Evolutionary conservation across 2,888 invertebrate genomes (phyloP).

Genomic region (Cheilosia urbana): DNA sequence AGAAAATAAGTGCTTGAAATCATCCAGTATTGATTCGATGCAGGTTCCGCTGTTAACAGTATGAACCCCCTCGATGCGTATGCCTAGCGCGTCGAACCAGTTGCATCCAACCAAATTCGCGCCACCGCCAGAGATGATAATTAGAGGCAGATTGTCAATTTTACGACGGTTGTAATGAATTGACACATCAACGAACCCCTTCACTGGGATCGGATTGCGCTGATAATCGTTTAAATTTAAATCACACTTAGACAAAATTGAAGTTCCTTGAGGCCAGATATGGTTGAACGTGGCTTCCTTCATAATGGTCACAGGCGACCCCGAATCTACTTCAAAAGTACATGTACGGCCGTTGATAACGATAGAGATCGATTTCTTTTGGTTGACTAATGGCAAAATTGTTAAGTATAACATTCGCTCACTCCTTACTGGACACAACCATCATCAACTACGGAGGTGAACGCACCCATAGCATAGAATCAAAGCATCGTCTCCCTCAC

Average conservation of each 20-base stretch:
- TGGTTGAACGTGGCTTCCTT: conserved; percentile 7
- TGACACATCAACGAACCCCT: conserved; percentile 35
- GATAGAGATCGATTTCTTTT: conserved; percentile 38
- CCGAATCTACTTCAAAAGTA: conserved; percentile 48
- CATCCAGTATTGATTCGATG: conserved; percentile 29
- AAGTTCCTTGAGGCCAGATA: conserved; percentile 5
- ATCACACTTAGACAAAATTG: conserved; percentile 9
- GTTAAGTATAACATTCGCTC: no score
- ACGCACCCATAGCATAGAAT: no score
- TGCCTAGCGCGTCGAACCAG: conserved; percentile 62
- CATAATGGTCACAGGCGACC: conserved; percentile 49
- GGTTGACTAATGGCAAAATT: no score
- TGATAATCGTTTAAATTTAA: conserved; percentile 52
- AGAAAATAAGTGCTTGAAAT: conserved; percentile 50
- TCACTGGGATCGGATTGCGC: conserved; percentile 41
- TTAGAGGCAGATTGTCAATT: conserved; percentile 40
- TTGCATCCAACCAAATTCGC: conserved; percentile 57
- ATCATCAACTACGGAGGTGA: no score
- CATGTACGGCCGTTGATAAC: conserved; percentile 45
- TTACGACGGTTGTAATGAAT: conserved; percentile 24
- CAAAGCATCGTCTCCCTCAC: no score
- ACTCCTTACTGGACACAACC: no score
- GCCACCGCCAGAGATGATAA: conserved; percentile 53
- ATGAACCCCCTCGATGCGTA: conserved; percentile 55
- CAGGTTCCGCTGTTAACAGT: neutral